Conservation (phyloP, 2,888 invertebrate species). For the Eupithecia exiguata region DNA sequence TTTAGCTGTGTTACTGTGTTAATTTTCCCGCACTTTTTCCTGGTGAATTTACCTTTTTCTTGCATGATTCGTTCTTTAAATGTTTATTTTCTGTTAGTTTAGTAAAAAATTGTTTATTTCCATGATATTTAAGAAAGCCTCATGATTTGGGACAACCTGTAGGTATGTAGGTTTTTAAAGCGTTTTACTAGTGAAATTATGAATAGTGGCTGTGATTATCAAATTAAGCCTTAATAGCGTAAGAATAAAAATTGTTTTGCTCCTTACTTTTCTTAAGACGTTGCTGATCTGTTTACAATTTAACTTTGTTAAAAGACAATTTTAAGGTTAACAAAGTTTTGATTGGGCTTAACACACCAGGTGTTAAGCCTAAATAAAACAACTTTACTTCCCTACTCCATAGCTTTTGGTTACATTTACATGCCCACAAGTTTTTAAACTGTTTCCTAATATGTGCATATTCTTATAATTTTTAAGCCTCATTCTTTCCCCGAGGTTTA, state of each 20-base stretch:
- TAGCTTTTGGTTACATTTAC: background rate
- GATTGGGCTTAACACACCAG: too few species aligned
- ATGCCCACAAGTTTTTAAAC: background rate
- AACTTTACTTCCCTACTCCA: background rate
- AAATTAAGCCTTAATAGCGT: constrained; percentile 7
- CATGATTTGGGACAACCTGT: background rate
- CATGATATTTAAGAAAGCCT: background rate
- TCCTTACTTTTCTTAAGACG: background rate
- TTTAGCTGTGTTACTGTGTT: too few species aligned
- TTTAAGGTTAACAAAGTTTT: background rate
- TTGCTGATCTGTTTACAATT: background rate
- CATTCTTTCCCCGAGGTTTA: background rate
- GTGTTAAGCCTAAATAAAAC: background rate
- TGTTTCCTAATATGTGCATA: background rate
- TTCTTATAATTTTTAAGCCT: background rate
- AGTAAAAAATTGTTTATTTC: too few species aligned
- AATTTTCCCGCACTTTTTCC: too few species aligned
- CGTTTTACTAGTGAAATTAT: background rate
- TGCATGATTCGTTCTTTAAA: too few species aligned
- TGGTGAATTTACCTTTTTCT: too few species aligned
- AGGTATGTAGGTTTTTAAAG: background rate
- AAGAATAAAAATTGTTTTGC: background rate
- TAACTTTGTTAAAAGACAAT: background rate
- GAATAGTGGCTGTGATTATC: constrained; percentile 16
- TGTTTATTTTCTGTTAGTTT: too few species aligned